phyloP scores from a whole-genome alignment of 1,140 invertebrate species.

The Drosophila novamexicana region DNA sequence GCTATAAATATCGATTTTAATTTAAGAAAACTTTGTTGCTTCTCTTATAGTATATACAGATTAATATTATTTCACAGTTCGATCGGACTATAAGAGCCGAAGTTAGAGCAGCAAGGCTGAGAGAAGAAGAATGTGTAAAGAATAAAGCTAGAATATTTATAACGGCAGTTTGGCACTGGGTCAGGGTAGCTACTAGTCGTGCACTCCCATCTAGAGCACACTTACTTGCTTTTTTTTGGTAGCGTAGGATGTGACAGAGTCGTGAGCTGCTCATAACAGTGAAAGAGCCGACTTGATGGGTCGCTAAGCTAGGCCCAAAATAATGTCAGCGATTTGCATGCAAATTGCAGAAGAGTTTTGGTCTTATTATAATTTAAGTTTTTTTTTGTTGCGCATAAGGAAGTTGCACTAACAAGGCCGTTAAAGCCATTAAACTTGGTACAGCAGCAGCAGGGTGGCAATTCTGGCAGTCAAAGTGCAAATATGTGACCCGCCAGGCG shows the following conservation, averaged over 20 bases:
- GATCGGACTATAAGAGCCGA: too few relatives aligned
- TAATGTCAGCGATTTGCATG: constrained; percentile 73
- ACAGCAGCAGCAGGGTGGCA: constrained; percentile 6
- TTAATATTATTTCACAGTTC: too few relatives aligned
- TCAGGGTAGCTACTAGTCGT: too few relatives aligned
- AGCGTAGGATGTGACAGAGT: constrained; percentile 55
- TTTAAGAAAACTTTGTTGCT: too few relatives aligned
- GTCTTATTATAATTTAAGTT: neutral
- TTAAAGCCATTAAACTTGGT: constrained; percentile 64
- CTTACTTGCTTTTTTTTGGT: neutral
- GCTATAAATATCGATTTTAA: too few relatives aligned
- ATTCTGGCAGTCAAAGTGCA: constrained; percentile 67
- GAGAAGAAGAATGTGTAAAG: too few relatives aligned
- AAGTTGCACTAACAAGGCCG: constrained; percentile 69
- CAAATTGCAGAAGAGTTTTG: constrained; percentile 54
- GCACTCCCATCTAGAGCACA: too few relatives aligned
- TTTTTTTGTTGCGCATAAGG: constrained; percentile 40
- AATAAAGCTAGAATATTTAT: too few relatives aligned
- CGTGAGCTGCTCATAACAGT: constrained; percentile 69
- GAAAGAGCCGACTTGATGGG: constrained; percentile 47
- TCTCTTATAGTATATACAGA: too few relatives aligned
- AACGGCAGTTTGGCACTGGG: too few relatives aligned
- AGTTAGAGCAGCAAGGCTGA: too few relatives aligned
- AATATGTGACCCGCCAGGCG: constrained; percentile 60
- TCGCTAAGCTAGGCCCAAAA: constrained; percentile 34